Conservation (phyloP, 1,140 invertebrate species). For the Mycetomoellerius zeteki region DNA sequence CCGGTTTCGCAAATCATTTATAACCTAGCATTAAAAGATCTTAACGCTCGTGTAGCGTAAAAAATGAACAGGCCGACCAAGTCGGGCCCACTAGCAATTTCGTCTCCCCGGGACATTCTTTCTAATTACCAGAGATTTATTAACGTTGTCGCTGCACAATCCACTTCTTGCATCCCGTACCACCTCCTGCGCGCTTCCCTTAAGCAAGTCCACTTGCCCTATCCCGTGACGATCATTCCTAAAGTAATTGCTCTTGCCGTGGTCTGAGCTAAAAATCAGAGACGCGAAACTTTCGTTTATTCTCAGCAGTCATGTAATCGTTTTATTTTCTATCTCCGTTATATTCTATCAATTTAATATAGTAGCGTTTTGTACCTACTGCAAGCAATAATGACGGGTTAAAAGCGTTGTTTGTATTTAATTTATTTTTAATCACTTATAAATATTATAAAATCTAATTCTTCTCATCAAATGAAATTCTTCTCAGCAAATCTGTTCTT, state of each 20-base stretch:
- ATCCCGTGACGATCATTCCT: slow-evolving; percentile 49
- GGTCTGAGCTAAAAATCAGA: slow-evolving; percentile 57
- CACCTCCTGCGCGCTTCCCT: slow-evolving; percentile 28
- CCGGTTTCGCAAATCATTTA: slow-evolving; percentile 77
- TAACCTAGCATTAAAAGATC: slow-evolving; percentile 75
- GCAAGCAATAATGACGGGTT: neutral
- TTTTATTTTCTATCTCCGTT: slow-evolving; percentile 39
- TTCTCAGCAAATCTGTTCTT: neutral
- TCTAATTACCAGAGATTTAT: slow-evolving; percentile 80
- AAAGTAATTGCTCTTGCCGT: slow-evolving; percentile 58
- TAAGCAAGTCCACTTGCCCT: slow-evolving; percentile 61
- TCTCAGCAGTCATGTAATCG: slow-evolving; percentile 33
- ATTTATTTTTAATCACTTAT: neutral
- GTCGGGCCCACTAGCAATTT: slow-evolving; percentile 72
- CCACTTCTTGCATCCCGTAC: slow-evolving; percentile 60
- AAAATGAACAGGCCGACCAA: slow-evolving; percentile 73
- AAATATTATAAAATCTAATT: neutral
- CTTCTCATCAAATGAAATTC: neutral
- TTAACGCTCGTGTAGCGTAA: slow-evolving; percentile 76
- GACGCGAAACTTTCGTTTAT: slow-evolving; percentile 45
- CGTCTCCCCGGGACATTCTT: slow-evolving; percentile 72
- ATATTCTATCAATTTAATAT: slow-evolving; percentile 36
- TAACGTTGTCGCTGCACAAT: slow-evolving; percentile 69
- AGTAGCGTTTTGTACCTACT: neutral
- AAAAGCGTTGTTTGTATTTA: neutral